Evolutionary conservation across 1,140 invertebrate species (phyloP).

Genomic region (Sipha flava): DNA sequence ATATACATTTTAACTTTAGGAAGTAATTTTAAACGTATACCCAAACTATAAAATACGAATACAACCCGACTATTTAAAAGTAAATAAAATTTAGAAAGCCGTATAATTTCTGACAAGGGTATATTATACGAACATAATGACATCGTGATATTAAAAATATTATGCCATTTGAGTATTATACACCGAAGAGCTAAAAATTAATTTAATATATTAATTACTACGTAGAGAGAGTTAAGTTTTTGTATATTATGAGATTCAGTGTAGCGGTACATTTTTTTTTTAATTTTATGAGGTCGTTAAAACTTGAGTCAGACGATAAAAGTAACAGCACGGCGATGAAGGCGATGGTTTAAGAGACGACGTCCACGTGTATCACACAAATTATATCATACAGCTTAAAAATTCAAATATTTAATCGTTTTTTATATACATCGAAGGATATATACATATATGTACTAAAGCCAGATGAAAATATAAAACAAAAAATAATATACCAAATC

Average conservation of each 20-base stretch:
- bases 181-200: not conserved
- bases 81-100: not conserved
- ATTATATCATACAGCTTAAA: not conserved
- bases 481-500: too few relatives aligned
- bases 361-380: conserved; percentile 11
- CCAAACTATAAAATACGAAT: not conserved
- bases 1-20: too few relatives aligned
- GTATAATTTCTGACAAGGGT: not conserved
- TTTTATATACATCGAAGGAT: not conserved
- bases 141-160: not conserved
- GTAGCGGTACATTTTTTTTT: not conserved
- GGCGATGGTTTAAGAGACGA: not conserved
- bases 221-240: not conserved
- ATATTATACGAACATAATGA: not conserved
- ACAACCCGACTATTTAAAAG: too few relatives aligned
- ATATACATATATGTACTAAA: too few relatives aligned
- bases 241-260: not conserved
- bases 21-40: not conserved
- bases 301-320: conserved; percentile 24
- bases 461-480: not conserved
- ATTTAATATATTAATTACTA: not conserved
- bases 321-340: not conserved
- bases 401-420: conserved; percentile 8
- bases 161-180: not conserved
- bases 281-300: conserved; percentile 27